Evolutionary conservation across 2,113 vertebrate genomes (phyloP).

Genomic region (Chamaetylas fuelleborni): DNA sequence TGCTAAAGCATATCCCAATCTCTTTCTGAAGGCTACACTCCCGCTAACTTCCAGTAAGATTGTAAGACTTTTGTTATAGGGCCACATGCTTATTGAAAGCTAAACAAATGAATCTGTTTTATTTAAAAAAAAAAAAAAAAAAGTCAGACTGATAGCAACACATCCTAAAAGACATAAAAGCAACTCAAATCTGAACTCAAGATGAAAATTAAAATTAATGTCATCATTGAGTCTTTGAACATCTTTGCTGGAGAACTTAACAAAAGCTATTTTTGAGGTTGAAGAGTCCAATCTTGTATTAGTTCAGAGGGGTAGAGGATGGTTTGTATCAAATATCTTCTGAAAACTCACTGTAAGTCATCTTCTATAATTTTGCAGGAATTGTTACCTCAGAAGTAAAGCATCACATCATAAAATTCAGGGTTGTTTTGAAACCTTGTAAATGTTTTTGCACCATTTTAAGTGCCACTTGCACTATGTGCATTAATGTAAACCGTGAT

Average conservation of each 20-base stretch:
- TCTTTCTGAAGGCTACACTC: not conserved
- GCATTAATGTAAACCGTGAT: not conserved
- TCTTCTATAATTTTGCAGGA: not conserved
- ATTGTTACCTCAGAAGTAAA: not conserved
- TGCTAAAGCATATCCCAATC: not conserved
- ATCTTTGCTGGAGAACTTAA: not conserved
- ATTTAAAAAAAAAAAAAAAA: not conserved
- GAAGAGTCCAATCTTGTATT: not conserved
- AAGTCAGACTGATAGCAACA: not conserved
- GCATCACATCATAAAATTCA: not conserved
- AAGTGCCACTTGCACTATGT: not conserved
- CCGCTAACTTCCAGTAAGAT: not conserved
- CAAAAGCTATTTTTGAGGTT: not conserved
- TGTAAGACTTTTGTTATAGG: not conserved
- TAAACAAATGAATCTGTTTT: not conserved
- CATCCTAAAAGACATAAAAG: not conserved
- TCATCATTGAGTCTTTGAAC: not conserved
- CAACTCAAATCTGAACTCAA: not conserved
- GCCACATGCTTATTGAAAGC: not conserved
- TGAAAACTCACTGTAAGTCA: not conserved
- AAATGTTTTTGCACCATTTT: not conserved
- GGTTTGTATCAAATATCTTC: not conserved
- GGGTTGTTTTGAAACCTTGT: not conserved
- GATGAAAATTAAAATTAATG: not conserved
- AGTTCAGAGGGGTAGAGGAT: fast-evolving